Evolutionary conservation across 37 sponge, comb jelly and placozoan genomes (phyloP), one percentile per base, ranked within the genome.

Genomic region (Beroe forskalii): DNA sequence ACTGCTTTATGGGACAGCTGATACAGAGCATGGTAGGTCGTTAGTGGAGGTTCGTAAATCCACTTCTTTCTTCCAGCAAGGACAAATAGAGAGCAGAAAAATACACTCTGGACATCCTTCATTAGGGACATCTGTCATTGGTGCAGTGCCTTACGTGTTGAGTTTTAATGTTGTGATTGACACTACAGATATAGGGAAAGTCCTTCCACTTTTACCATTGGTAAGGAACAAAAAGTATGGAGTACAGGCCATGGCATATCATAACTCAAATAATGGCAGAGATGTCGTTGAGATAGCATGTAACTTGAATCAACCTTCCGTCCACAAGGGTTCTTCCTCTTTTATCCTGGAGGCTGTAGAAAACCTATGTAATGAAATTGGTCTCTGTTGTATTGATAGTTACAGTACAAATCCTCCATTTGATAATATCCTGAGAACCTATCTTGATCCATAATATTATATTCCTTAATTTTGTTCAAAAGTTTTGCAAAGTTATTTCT

Each of bases 391-490:
- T 1, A 44, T 41, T 38, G 38, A 80, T 80, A 44, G 86, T 17
- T 80, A 80, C 55, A 44, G 55, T 30, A 80, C 86, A 30, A 80
- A 80, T 44, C 86, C 86, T 22, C 86, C 86, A 44, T 80, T 80
- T 44, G 48, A 69, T 8, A n/a, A 24, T 30, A 63, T 63, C 25
- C 66, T 63, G 20, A 6, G n/a, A n/a, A 28, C 66, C 24, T 63
- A 63, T 63, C 66, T 63, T 63, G 28, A 19, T n/a, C n/a, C n/a
- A n/a, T n/a, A n/a, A n/a, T n/a, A n/a, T n/a, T n/a, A n/a, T n/a
- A n/a, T n/a, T n/a, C n/a, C n/a, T n/a, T n/a, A n/a, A n/a, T n/a
- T n/a, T n/a, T n/a, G n/a, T n/a, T n/a, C n/a, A n/a, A n/a, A n/a
- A n/a, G n/a, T n/a, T n/a, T n/a, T n/a, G n/a, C n/a, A n/a, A n/a